Percentiles rank a stretch among this genome's conserved stretches.
phyloP scores from a whole-genome alignment of 1,140 invertebrate species.

The Pseudomyrmex dendroicus region DNA sequence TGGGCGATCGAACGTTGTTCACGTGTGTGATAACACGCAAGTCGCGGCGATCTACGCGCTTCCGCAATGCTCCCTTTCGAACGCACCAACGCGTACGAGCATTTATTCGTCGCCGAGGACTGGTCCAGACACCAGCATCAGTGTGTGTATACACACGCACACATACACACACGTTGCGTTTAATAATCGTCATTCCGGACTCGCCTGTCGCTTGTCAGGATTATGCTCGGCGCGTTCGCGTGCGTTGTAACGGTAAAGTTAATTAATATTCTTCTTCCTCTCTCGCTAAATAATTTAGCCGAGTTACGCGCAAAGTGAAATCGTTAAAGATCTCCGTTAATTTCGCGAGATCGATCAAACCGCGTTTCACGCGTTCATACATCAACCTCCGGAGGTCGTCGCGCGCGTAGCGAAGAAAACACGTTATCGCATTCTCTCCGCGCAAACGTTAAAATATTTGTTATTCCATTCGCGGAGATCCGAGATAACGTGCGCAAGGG shows the following conservation, averaged over 20 bases:
- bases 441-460: constrained; percentile 33
- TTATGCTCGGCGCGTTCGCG: not conserved
- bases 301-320: constrained; percentile 27
- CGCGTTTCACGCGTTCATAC: constrained; percentile 29
- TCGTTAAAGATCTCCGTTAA: constrained; percentile 19
- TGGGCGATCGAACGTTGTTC: constrained; percentile 50
- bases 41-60: constrained; percentile 6
- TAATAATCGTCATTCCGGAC: constrained; percentile 44
- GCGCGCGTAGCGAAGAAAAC: constrained; percentile 5
- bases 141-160: too few relatives aligned
- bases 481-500: constrained; percentile 43
- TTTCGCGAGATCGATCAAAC: constrained; percentile 30
- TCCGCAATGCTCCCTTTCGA: constrained; percentile 7
- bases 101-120: not conserved
- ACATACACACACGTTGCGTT: not conserved
- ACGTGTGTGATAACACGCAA: constrained; percentile 45
- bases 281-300: constrained; percentile 17
- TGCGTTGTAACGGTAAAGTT: constrained; percentile 62
- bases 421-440: constrained; percentile 24
- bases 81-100: constrained; percentile 8
- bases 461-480: constrained; percentile 46
- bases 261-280: constrained; percentile 60
- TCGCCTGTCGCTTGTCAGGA: constrained; percentile 61
- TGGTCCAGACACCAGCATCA: too few relatives aligned
- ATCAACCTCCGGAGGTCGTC: constrained; percentile 34